A percentile compares a stretch with the other conserved stretches of the same genome.
phyloP scores from a whole-genome alignment of 2,888 invertebrate genomes.

The Xiphydria camelus region DNA sequence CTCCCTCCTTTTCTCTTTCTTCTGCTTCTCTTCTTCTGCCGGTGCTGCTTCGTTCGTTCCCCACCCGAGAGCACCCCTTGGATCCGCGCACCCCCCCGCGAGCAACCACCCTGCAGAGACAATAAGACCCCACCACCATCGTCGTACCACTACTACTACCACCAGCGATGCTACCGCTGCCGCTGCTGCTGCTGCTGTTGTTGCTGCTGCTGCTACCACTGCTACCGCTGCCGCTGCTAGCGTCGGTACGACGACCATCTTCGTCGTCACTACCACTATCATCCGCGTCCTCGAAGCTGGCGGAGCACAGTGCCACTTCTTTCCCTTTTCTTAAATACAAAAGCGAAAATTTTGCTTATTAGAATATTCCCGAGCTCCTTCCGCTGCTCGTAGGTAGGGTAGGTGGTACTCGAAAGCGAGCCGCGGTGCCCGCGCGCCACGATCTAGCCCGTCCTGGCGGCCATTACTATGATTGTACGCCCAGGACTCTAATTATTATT shows the following conservation, averaged over 20 bases:
- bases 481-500: conserved; percentile 46
- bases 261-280: neutral
- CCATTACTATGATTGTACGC: conserved; percentile 51
- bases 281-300: too few relatives aligned
- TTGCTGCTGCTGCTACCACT: conserved; percentile 20
- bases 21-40: conserved; percentile 26
- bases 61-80: conserved; percentile 24
- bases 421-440: conserved; percentile 30
- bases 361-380: conserved; percentile 48
- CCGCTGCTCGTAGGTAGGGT: conserved; percentile 20
- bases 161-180: neutral
- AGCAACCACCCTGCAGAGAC: conserved; percentile 53
- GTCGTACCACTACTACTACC: neutral
- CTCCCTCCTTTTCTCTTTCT: conserved; percentile 33
- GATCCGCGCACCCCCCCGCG: conserved; percentile 33
- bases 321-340: conserved; percentile 53
- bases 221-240: neutral
- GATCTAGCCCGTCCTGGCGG: conserved; percentile 28
- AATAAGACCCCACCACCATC: conserved; percentile 43
- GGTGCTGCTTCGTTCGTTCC: conserved; percentile 18
- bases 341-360: conserved; percentile 56
- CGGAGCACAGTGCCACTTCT: conserved; percentile 35
- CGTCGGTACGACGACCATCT: neutral
- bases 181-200: conserved; percentile 14
- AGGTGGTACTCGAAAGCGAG: conserved; percentile 24